Evolutionary conservation across 1,140 invertebrate genomes (phyloP).

Genomic region (Limonius californicus): DNA sequence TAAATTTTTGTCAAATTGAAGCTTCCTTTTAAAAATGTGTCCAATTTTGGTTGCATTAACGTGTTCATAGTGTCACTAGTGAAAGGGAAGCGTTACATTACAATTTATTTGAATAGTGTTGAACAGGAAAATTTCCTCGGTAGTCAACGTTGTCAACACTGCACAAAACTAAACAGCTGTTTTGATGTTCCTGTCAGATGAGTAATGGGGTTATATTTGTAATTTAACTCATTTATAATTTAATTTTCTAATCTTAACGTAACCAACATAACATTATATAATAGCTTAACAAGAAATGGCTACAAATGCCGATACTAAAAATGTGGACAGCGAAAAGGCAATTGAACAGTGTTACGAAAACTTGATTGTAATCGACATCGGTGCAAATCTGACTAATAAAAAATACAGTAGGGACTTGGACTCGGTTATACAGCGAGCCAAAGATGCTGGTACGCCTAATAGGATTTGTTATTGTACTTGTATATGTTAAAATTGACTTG

Average conservation of each 20-base stretch:
- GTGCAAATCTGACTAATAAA: constrained; percentile 93
- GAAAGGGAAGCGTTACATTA: too few species aligned
- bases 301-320: neutral
- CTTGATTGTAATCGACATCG: constrained; percentile 88
- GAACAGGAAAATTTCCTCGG: too few species aligned
- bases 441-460: constrained; percentile 72
- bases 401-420: constrained; percentile 90
- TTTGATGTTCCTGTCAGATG: constrained; percentile 18
- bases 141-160: too few species aligned
- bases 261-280: neutral
- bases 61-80: too few species aligned
- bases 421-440: constrained; percentile 86
- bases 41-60: too few species aligned
- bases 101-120: too few species aligned
- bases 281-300: constrained; percentile 10
- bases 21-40: too few species aligned
- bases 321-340: constrained; percentile 23
- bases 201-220: constrained; percentile 34
- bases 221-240: constrained; percentile 11
- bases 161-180: neutral
- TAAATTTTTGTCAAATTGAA: too few species aligned
- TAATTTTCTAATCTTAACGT: neutral
- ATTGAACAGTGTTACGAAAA: constrained; percentile 73
- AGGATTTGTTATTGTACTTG: too few species aligned
- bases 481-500: neutral